A percentile compares a stretch with the other conserved stretches of the same genome.
These are phyloP conservation scores for Cercopithecus mitis DNA, from an alignment of 2,797 vertebrate species.

Conservation along the genomic window DNA sequence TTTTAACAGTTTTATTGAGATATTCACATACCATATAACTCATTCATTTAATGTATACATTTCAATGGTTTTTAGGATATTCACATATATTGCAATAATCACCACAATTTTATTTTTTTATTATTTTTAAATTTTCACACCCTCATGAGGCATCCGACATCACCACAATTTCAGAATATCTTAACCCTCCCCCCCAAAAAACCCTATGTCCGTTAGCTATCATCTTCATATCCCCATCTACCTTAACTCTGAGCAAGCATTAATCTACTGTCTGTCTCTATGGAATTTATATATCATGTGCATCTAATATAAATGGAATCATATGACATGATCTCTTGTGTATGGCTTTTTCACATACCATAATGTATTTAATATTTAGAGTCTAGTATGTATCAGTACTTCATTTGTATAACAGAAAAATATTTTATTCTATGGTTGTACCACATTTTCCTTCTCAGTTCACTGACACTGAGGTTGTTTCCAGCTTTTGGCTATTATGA, in stretches of 20 bases:
- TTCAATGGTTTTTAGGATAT: background rate
- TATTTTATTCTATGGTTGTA: background rate
- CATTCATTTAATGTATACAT: background rate
- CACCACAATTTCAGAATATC: background rate
- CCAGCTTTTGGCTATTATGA: background rate
- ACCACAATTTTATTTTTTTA: background rate
- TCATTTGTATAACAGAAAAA: background rate
- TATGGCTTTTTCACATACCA: background rate
- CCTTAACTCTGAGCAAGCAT: background rate
- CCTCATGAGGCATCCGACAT: background rate
- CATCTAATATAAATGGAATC: background rate
- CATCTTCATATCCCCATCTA: background rate
- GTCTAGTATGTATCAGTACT: background rate
- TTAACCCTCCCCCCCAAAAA: fast-evolving
- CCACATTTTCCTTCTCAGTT: background rate
- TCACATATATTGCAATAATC: background rate
- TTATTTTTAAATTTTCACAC: background rate
- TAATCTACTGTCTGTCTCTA: background rate
- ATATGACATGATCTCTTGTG: background rate
- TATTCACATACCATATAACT: background rate
- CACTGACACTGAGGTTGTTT: background rate
- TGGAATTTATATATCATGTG: background rate
- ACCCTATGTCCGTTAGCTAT: background rate
- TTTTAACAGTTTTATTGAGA: background rate
- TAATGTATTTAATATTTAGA: background rate